Percentiles rank a stretch among this genome's conserved stretches.
phyloP scores from a whole-genome alignment of 1,140 invertebrate genomes.

The Pantala flavescens region DNA sequence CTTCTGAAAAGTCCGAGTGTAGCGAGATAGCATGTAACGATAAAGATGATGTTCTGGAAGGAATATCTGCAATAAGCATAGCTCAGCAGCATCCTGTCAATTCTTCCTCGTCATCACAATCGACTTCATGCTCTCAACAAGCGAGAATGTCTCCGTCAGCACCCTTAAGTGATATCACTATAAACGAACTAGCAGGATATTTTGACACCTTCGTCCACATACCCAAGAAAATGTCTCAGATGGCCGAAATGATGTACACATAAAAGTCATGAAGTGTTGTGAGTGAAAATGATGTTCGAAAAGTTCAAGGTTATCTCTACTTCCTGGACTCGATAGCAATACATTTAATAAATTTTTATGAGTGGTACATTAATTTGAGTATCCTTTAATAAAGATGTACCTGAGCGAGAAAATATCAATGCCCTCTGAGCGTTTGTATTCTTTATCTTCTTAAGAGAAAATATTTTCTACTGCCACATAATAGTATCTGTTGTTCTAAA shows the following conservation, averaged over 20 bases:
- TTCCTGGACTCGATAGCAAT: background rate
- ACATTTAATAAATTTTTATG: background rate
- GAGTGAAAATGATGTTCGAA: background rate
- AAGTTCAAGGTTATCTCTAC: background rate
- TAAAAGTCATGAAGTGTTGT: slow-evolving; percentile 33
- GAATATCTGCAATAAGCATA: background rate
- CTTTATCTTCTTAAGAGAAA: background rate
- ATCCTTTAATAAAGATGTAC: background rate
- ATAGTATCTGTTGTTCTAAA: background rate
- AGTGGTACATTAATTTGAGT: background rate
- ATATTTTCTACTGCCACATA: background rate
- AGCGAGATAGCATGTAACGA: background rate
- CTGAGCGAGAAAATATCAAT: background rate
- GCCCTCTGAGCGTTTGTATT: background rate
- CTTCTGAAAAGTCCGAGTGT: background rate
- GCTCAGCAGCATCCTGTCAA: background rate
- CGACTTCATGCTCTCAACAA: slow-evolving; percentile 38
- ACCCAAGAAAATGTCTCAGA: slow-evolving; percentile 90
- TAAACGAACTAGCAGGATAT: slow-evolving; percentile 84
- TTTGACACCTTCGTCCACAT: slow-evolving; percentile 88
- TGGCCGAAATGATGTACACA: slow-evolving; percentile 97
- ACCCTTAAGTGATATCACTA: slow-evolving; percentile 63
- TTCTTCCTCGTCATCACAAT: background rate
- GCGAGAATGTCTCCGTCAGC: slow-evolving; percentile 41
- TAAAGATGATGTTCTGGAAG: background rate